Base-by-base conservation (phyloP, 2,797 vertebrate species). In the Dallia pectoralis region DNA sequence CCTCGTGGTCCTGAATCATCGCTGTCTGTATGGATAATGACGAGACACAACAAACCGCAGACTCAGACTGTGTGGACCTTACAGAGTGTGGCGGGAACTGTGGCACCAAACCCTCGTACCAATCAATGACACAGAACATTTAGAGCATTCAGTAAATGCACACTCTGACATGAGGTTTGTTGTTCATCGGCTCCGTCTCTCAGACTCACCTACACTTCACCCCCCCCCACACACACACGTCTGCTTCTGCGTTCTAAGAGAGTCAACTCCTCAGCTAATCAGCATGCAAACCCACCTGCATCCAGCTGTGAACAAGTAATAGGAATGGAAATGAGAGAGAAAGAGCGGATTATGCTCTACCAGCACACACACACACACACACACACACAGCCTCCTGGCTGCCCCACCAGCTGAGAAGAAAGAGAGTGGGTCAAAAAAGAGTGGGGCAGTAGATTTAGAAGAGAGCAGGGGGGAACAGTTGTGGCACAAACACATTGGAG, bases 301-400 rank as follows among this genome's bases (percentile, higher is more conserved):
- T 93, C 90, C 91, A 92, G 89, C 91, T 92, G 91, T 88, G 90
- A 89, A 85, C 72, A 32, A 79, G 79, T 87, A 85, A 93, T 91
- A 92, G 85, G 93, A 93, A 92, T 92, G 91, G 89, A 91, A 93
- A 92, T 92, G 72, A 85, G 71, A 80, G 67, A 77, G 74, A 86
- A 85, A 82, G 77, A 85, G 76, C 77, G 88, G 84, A 91, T 91
- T 87, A 91, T 49, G 18, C 82, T 85, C 70, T 81, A 78, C 69
- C 78, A 82, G 85, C 59, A 64, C 74, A 62, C 59, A 27, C 74
- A 44, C 75, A 79, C 59, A 64, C 74, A 62, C 59, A 27, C 59
- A 64, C 74, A 62, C 59, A 27, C 74, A 44, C 75, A 79, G 86
- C 79, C 87, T 87, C 78, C 86, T 87, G 83, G 75, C 79, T 70